These are phyloP conservation scores for Eptesicus fuscus DNA, from an alignment of 2,113 vertebrate genomes.

Conservation along the genomic window DNA sequence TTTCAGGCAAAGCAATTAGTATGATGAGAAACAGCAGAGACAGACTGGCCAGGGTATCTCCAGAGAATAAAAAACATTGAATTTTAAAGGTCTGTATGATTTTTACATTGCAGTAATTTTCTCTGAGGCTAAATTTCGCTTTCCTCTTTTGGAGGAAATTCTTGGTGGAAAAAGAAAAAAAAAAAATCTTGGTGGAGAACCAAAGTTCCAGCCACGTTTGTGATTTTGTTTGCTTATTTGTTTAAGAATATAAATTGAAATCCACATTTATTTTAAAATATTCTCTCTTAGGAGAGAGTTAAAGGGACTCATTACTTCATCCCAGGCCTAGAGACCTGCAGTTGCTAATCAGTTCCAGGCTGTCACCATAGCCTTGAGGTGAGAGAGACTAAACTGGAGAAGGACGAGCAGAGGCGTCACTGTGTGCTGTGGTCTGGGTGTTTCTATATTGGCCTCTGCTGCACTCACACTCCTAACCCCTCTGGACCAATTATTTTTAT, in stretches of 20 bases:
- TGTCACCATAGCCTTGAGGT: neutral
- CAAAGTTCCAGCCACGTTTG: neutral
- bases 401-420: neutral
- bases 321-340: neutral
- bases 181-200: too few species aligned
- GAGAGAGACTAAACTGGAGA: neutral
- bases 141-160: neutral
- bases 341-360: neutral
- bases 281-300: neutral
- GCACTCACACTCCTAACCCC: too few species aligned
- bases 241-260: neutral
- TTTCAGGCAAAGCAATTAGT: constrained; percentile 50
- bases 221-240: neutral
- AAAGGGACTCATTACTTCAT: neutral
- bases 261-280: neutral
- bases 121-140: neutral
- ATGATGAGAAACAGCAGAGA: constrained; percentile 31
- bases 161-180: too few species aligned
- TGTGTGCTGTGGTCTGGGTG: neutral
- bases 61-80: constrained; percentile 27
- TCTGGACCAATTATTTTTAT: neutral
- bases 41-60: neutral
- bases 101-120: constrained; percentile 6
- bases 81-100: constrained; percentile 11
- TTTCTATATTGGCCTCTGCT: neutral